These are phyloP conservation scores for Odontothrips loti DNA, from an alignment of 2,888 invertebrate species.

Conservation along the genomic window DNA sequence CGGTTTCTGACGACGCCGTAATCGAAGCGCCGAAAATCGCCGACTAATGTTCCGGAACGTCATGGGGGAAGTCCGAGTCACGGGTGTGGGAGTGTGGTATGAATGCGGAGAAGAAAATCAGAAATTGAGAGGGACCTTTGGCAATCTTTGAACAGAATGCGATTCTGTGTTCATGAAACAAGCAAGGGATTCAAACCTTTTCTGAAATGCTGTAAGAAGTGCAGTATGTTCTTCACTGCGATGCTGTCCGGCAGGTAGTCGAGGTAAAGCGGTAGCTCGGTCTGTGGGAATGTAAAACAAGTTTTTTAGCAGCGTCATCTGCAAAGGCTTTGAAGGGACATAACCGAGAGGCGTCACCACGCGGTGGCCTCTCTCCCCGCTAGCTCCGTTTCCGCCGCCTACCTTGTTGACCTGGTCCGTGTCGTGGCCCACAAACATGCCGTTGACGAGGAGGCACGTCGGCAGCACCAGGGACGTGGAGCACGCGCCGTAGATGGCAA, in stretches of 20 bases:
- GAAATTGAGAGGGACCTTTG: no score
- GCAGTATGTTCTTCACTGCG: not conserved
- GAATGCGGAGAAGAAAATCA: no score
- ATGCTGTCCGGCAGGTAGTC: conserved; percentile 1
- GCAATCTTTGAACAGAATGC: no score
- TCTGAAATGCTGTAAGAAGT: not conserved
- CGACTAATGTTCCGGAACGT: not conserved
- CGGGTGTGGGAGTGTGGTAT: no score
- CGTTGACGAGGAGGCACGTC: not conserved
- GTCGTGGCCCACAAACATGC: conserved; percentile 1
- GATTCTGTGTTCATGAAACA: no score
- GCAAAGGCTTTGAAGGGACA: no score
- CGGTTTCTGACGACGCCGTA: not conserved
- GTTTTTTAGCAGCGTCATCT: no score
- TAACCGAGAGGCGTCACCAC: not conserved
- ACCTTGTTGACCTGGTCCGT: conserved; percentile 5
- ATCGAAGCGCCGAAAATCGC: not conserved
- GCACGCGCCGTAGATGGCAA: not conserved
- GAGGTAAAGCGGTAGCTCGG: not conserved
- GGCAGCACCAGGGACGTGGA: not conserved
- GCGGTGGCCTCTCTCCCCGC: not conserved
- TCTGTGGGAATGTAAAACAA: not conserved
- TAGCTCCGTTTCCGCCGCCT: no score
- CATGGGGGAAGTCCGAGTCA: no score
- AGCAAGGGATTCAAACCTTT: not conserved